Base-by-base conservation (phyloP, 2,888 invertebrate species). In the Hoplodrina blanda region DNA sequence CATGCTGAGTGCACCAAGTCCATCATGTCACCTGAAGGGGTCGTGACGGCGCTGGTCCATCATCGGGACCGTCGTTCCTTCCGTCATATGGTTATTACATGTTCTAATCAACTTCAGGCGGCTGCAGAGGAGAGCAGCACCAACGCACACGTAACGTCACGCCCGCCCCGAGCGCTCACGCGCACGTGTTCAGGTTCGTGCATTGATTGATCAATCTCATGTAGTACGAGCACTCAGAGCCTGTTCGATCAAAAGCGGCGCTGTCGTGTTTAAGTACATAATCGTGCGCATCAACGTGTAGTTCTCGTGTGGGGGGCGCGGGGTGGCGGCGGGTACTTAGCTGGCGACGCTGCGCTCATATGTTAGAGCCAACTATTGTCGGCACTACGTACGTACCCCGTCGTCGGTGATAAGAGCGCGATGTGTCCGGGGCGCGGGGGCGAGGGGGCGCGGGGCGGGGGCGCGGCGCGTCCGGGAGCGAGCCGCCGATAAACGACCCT, bases 281-380 rank as follows among this genome's bases (percentile, higher is more conserved):
- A 13, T 41, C 41, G 41, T 13, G 41, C 13, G 41, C 41, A 41
- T 41, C 7, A 33, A 25, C 17, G 19, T 15, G 13, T 20, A 25
- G 25, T 25, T 25, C 25, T 25, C 25, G 25, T 1, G 25, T 25
- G 2, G 25, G 25, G 4, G 10, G 10, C 7, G 1, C 10, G n/a
- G 7, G 41, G 8, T 1, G 8, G 19, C 6, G 4, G 19, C 13
- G 41, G 4, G 57, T 57, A 67, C 69, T 68, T 66, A 62, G 76
- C 66, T 37, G 49, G 50, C 61, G 41, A 59, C 59, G 50, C 25
- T 52, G 53, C 30, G 65, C 59, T 63, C 65, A 54, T 78, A 78
- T 76, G 72, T 68, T 44, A 37, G 30, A 44, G 49, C 46, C 62
- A 69, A 50, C 74, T 74, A 74, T 80, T 55, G 59, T 63, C 60